These are phyloP conservation scores for Musca domestica DNA, from an alignment of 1,140 invertebrate species.

Conservation along the genomic window DNA sequence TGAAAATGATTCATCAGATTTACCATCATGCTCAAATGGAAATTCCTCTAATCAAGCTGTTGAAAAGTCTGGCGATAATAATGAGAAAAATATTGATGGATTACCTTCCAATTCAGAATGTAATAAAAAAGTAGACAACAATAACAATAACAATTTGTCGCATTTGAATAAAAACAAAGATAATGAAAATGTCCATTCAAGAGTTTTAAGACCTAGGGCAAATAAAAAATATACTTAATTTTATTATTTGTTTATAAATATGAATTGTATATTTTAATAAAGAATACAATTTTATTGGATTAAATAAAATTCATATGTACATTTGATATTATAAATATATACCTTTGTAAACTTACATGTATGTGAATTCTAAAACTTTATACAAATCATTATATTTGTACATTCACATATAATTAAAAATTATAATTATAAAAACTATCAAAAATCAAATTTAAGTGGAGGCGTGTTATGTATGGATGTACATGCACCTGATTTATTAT, in stretches of 20 bases:
- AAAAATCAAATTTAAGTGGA: constrained; percentile 8
- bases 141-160: not conserved
- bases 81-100: not conserved
- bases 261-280: constrained; percentile 3
- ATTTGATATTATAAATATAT: not conserved
- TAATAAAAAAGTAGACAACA: not conserved
- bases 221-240: constrained; percentile 7
- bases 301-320: not conserved
- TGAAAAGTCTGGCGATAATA: not conserved
- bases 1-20: not conserved
- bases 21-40: constrained; percentile 9
- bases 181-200: not conserved
- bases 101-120: not conserved
- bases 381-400: not conserved
- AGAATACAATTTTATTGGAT: not conserved
- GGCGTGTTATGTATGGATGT: constrained; percentile 16
- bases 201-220: constrained; percentile 8
- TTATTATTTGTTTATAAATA: not conserved
- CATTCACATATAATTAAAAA: no score
- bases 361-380: not conserved
- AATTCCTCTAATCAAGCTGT: not conserved
- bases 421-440: not conserved
- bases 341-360: not conserved
- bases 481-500: no score
- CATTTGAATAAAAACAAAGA: not conserved